phyloP scores from a whole-genome alignment of 2,797 vertebrate genomes.

The Gymnothorax javanicus region DNA sequence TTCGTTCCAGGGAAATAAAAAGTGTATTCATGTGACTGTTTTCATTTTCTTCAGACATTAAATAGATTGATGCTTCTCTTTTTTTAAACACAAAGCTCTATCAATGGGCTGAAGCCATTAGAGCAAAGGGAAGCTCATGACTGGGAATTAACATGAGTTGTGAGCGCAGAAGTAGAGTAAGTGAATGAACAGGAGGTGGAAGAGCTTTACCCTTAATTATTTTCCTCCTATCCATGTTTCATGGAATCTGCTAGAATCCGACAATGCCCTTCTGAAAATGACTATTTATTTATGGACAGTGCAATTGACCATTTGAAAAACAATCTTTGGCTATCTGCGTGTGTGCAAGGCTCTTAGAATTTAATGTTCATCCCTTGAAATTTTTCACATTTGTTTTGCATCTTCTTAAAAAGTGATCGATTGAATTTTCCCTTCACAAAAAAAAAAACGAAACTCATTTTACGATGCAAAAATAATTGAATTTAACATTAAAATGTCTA shows the following conservation, averaged over 20 bases:
- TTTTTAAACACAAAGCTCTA: too few relatives aligned
- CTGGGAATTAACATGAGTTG: too few relatives aligned
- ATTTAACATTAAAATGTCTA: background rate
- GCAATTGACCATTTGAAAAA: background rate
- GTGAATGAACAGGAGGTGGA: background rate
- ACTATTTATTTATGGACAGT: background rate
- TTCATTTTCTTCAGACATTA: too few relatives aligned
- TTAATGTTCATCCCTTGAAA: too few relatives aligned
- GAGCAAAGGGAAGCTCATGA: too few relatives aligned
- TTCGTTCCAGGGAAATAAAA: too few relatives aligned
- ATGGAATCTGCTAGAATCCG: constrained; percentile 1
- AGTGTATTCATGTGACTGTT: too few relatives aligned
- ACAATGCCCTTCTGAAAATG: background rate
- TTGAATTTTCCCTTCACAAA: background rate
- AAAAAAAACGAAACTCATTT: background rate
- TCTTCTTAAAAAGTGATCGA: background rate
- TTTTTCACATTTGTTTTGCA: background rate
- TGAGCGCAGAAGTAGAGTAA: background rate
- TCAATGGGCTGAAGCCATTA: too few relatives aligned
- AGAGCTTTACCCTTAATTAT: background rate
- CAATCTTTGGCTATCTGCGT: too few relatives aligned
- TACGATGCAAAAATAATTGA: background rate
- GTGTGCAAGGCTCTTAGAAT: too few relatives aligned
- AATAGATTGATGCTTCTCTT: too few relatives aligned
- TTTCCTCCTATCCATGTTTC: constrained; percentile 7